Evolutionary conservation across 2,113 vertebrate genomes (phyloP).

Genomic region (Sprattus sprattus): DNA sequence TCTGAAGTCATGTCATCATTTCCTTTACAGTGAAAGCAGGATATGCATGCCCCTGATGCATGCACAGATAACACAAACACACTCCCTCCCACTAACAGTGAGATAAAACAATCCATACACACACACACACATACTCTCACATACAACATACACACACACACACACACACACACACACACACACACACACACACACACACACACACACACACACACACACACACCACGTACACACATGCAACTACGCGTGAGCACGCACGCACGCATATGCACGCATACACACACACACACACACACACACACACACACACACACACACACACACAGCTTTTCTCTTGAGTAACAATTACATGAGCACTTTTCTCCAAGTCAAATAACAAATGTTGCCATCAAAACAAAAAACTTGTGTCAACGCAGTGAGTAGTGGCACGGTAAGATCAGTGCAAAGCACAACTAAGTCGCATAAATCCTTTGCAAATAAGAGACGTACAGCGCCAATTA

Average conservation of each 20-base stretch:
- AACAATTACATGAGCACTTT: neutral
- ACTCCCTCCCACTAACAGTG: neutral
- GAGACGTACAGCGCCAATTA: neutral
- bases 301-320: neutral
- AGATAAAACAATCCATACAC: neutral
- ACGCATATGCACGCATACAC: neutral
- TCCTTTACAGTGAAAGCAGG: neutral
- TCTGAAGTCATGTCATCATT: neutral
- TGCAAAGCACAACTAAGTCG: neutral
- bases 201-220: neutral
- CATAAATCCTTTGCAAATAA: neutral
- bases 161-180: neutral
- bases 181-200: neutral
- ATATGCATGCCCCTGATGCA: neutral
- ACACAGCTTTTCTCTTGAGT: neutral
- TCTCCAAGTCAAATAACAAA: conserved; percentile 2
- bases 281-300: neutral
- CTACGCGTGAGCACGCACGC: neutral
- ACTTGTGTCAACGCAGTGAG: neutral
- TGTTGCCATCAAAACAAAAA: neutral
- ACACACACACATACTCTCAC: neutral
- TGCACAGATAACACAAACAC: neutral
- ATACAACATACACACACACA: neutral
- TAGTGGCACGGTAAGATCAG: neutral
- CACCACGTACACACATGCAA: neutral